Evolutionary conservation across 1,140 invertebrate species (phyloP).

Genomic region (Spodoptera frugiperda): DNA sequence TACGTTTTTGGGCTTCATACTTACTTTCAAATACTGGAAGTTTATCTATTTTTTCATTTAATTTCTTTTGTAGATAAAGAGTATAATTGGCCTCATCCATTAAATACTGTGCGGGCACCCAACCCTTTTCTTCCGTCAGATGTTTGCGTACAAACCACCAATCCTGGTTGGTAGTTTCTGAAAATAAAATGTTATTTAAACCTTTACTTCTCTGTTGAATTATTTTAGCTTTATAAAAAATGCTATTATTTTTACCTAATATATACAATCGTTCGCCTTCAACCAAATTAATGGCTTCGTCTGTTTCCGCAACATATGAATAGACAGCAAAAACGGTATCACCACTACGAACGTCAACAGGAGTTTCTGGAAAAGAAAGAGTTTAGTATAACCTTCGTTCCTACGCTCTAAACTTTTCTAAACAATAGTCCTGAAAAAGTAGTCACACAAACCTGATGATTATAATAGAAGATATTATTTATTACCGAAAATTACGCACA

Average conservation of each 20-base stretch:
- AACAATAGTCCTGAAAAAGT: too few relatives aligned
- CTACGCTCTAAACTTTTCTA: too few relatives aligned
- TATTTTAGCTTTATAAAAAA: too few relatives aligned
- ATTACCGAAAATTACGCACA: too few relatives aligned
- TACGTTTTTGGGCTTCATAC: constrained; percentile 54
- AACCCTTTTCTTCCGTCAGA: constrained; percentile 95
- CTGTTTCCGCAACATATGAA: constrained; percentile 94
- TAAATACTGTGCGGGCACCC: constrained; percentile 95
- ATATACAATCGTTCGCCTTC: constrained; percentile 96
- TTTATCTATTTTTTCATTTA: constrained; percentile 96
- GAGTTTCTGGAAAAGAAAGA: constrained; percentile 66
- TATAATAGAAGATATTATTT: too few relatives aligned
- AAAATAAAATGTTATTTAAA: constrained; percentile 33
- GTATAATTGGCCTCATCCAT: constrained; percentile 94
- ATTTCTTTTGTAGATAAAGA: constrained; percentile 93
- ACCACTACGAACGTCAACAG: constrained; percentile 89
- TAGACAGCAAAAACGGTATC: constrained; percentile 94
- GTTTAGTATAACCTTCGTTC: too few relatives aligned
- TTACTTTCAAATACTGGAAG: constrained; percentile 96
- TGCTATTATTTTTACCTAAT: constrained; percentile 87
- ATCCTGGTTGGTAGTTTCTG: constrained; percentile 92
- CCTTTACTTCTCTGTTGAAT: not conserved
- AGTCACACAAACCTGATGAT: too few relatives aligned
- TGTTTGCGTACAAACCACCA: constrained; percentile 98
- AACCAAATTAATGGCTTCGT: constrained; percentile 94